A percentile compares a stretch with the other conserved stretches of the same genome.
Conservation (phyloP, 92 coral and sea anemone genomes). For the Meandrina meandrites region DNA sequence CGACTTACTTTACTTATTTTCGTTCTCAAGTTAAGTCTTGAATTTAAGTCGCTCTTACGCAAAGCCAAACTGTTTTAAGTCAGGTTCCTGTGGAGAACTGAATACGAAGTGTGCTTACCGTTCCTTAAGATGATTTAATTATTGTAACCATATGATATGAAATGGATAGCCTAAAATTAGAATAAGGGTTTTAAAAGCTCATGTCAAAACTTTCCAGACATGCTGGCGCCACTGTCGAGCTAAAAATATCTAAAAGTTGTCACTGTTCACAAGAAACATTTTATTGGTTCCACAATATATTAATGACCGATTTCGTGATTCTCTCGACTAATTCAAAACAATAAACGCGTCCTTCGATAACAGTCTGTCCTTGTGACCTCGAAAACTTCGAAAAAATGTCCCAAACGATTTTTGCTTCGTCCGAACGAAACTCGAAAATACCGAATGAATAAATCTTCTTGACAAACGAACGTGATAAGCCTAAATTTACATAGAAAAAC, state of each 20-base stretch:
- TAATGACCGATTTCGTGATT: no score
- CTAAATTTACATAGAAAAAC: no score
- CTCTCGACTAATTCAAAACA: no score
- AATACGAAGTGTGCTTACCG: background rate
- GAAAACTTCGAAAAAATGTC: background rate
- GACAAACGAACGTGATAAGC: no score
- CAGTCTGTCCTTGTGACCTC: background rate
- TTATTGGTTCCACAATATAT: no score
- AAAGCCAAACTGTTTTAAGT: background rate
- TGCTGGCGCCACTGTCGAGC: background rate
- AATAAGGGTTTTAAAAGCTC: background rate
- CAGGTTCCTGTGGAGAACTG: background rate
- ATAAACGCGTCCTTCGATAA: background rate
- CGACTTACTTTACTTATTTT: background rate
- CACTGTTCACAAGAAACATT: slow-evolving; percentile 8
- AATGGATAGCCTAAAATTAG: background rate
- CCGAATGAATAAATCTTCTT: no score
- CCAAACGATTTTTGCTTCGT: background rate
- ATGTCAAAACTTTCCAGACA: background rate
- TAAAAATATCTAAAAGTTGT: no score
- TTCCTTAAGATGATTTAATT: background rate
- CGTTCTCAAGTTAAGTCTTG: background rate
- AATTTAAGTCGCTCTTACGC: background rate
- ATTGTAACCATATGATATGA: background rate
- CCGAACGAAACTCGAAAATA: background rate